These are phyloP conservation scores for Thalassaphorura encarpata DNA, from an alignment of 1,140 invertebrate genomes.

Conservation along the genomic window DNA sequence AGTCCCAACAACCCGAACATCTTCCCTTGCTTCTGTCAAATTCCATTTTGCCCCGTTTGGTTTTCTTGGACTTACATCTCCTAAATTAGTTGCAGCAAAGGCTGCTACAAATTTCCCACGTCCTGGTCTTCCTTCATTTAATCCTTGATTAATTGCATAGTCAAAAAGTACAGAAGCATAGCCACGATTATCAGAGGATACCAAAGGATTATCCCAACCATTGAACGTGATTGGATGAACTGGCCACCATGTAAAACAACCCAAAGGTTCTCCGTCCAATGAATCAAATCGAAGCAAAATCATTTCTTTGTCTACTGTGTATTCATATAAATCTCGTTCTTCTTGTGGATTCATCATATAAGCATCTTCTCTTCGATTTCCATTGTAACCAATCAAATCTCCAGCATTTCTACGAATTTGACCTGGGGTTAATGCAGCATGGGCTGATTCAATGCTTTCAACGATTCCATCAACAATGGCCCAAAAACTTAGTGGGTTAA, in stretches of 20 bases:
- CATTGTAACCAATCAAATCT: not conserved
- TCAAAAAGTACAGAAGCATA: conserved; percentile 11
- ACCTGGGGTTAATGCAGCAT: not conserved
- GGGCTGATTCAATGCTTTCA: conserved; percentile 3
- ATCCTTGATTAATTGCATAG: conserved; percentile 6
- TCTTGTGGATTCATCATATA: conserved; percentile 2
- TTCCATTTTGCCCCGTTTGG: not conserved
- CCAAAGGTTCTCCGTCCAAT: not conserved
- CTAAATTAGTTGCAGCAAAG: conserved; percentile 13
- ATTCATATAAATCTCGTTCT: not conserved
- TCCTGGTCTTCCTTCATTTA: conserved; percentile 4
- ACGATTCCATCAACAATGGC: conserved; percentile 12
- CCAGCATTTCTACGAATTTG: not conserved
- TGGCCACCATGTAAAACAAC: conserved; percentile 8
- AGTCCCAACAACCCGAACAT: not conserved
- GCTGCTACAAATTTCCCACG: conserved; percentile 14
- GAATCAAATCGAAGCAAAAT: not conserved
- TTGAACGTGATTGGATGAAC: conserved; percentile 13
- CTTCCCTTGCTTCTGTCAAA: not conserved
- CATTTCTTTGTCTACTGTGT: conserved; percentile 10
- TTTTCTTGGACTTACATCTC: conserved; percentile 6
- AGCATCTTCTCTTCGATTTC: not conserved
- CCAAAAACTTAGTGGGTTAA: conserved; percentile 4
- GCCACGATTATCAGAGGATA: conserved; percentile 8
- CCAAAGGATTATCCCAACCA: conserved; percentile 1